A percentile compares a stretch with the other conserved stretches of the same genome.
These are phyloP conservation scores for Clarias gariepinus DNA, from an alignment of 2,113 vertebrate genomes.

Conservation along the genomic window DNA sequence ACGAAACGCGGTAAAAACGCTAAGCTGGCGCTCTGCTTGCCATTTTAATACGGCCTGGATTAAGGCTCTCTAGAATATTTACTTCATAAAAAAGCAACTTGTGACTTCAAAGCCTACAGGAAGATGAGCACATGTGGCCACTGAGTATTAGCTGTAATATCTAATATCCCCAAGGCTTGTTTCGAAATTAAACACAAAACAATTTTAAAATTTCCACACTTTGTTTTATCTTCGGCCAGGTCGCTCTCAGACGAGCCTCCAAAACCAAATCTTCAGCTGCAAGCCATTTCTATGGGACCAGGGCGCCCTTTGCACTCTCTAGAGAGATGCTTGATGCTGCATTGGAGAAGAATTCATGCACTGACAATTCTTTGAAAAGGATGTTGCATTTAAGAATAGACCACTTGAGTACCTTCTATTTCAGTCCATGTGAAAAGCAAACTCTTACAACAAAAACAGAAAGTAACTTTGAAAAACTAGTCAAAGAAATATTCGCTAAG, in stretches of 20 bases:
- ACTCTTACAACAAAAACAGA: constrained; percentile 32
- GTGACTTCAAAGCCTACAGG: constrained; percentile 62
- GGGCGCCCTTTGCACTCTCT: constrained; percentile 52
- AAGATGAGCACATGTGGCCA: constrained; percentile 58
- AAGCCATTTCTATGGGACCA: constrained; percentile 28
- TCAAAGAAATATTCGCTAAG: constrained; percentile 29
- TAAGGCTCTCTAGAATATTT: constrained; percentile 62
- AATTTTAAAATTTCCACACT: constrained; percentile 62
- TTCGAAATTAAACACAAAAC: constrained; percentile 71
- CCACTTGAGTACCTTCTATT: constrained; percentile 8
- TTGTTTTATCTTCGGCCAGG: constrained; percentile 59
- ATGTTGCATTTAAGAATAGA: constrained; percentile 21
- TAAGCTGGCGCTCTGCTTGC: constrained; percentile 56
- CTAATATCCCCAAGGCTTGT: constrained; percentile 64
- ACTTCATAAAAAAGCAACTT: constrained; percentile 59
- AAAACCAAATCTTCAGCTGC: constrained; percentile 58
- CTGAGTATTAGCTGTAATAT: constrained; percentile 60
- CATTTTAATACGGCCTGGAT: constrained; percentile 65
- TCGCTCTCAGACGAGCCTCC: constrained; percentile 54
- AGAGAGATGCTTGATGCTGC: constrained; percentile 13
- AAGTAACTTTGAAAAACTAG: constrained; percentile 33
- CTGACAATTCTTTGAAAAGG: constrained; percentile 44
- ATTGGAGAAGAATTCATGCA: background rate
- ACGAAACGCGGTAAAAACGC: constrained; percentile 56
- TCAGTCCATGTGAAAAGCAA: constrained; percentile 36